Evolutionary conservation across 2,888 invertebrate genomes (phyloP), one percentile per base, ranked within the genome.

Genomic region (Amiota mariae): DNA sequence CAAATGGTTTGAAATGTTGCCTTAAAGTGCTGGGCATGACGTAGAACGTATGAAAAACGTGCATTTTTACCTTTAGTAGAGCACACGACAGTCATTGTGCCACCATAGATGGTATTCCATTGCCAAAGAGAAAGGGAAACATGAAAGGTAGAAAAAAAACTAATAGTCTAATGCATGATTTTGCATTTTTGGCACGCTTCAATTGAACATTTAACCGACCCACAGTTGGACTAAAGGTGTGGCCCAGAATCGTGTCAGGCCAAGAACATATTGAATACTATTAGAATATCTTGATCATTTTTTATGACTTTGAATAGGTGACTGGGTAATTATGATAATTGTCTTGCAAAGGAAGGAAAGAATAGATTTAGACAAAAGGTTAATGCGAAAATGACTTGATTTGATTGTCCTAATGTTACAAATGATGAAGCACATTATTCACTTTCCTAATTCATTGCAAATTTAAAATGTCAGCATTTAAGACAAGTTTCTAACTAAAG

Each of bases 21-120:
- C 79, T 79, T 72, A 74, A 80, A 78, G 80, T 78, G 79, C 72
- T 66, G 75, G 75, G 70, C 71, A 73, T 78, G 79, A 76, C 77
- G 71, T 73, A 77, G 73, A 81, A 79, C 80, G 78, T 82, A 82
- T 80, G 78, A 80, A 76, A 79, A 81, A 78, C 73, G 48, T 76
- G 73, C 8, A 63, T 63, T 77, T 74, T 66, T 70, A 56, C 56
- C 18, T 73, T 78, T 57, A 59, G 59, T 6, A 59, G n/a, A 59
- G 15, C 15, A 59, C 59, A 18, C 20, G 59, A 59, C 59, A 11
- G 59, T n/a, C 54, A 20, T 48, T 64, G 73, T 64, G 20, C 36
- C 51, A 51, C n/a, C 18, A 36, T 24, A 2, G 36, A 8, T 59
- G 20, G 59, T 20, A 15, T 20, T n/a, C 11, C 18, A 15, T 15